A percentile compares a stretch with the other conserved stretches of the same genome.
Conservation (phyloP, 1,140 invertebrate genomes). For the Megalonaias nervosa region DNA sequence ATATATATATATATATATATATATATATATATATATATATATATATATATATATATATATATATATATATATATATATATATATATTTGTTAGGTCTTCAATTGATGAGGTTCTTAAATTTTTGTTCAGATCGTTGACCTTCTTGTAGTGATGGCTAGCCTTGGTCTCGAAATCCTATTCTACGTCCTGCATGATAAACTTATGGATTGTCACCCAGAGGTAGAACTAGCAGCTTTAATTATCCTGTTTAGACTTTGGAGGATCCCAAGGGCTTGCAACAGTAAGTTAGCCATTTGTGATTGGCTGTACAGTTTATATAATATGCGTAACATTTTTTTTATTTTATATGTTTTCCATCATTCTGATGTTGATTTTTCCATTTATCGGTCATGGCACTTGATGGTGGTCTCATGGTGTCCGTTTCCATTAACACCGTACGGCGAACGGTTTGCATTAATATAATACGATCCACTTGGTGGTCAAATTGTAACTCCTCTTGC, state of each 20-base stretch:
- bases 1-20: too few relatives aligned
- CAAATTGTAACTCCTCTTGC: too few relatives aligned
- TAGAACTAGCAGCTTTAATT: slow-evolving; percentile 18
- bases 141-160: slow-evolving; percentile 13
- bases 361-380: background rate
- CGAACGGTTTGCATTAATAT: background rate
- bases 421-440: background rate
- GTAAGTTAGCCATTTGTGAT: slow-evolving; percentile 6
- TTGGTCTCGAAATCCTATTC: slow-evolving; percentile 20
- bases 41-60: too few relatives aligned
- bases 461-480: too few relatives aligned
- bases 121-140: slow-evolving; percentile 23
- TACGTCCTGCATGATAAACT: slow-evolving; percentile 10
- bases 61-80: too few relatives aligned
- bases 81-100: too few relatives aligned
- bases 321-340: background rate
- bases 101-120: too few relatives aligned
- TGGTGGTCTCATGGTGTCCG: background rate
- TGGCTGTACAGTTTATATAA: background rate
- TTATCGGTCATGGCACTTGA: background rate
- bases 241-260: slow-evolving; percentile 28
- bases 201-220: background rate
- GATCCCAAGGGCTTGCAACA: slow-evolving; percentile 26
- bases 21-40: too few relatives aligned
- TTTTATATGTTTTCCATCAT: background rate